Evolutionary conservation across 92 coral and sea anemone genomes (phyloP).

Genomic region (Diadumene lineata): DNA sequence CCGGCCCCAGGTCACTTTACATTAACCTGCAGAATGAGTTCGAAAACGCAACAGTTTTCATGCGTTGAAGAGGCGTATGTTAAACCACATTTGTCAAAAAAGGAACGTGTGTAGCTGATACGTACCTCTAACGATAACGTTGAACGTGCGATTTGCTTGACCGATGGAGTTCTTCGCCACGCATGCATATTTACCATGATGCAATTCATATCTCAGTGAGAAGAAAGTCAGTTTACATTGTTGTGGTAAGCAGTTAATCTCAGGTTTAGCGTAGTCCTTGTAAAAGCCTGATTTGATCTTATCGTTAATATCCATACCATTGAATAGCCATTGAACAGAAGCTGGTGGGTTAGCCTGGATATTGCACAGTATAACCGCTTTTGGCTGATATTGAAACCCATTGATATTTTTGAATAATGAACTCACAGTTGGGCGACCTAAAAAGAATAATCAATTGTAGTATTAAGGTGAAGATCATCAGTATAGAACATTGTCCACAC

Average conservation of each 20-base stretch:
- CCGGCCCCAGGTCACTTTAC: neutral
- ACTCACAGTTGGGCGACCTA: conserved; percentile 1
- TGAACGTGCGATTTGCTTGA: neutral
- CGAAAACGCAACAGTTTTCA: neutral
- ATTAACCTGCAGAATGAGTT: neutral
- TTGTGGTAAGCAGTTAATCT: neutral
- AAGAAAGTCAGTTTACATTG: neutral
- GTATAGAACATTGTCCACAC: too few species aligned
- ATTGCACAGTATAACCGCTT: neutral
- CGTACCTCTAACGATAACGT: neutral
- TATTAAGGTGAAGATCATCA: too few species aligned
- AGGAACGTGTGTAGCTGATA: neutral
- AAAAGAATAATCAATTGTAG: too few species aligned
- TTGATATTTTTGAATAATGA: neutral
- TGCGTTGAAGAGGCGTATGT: neutral
- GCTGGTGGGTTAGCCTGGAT: conserved; percentile 3
- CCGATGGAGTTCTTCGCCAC: neutral
- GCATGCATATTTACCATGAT: neutral
- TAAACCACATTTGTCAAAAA: neutral
- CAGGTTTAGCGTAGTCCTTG: neutral
- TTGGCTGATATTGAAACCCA: neutral
- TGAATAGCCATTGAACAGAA: neutral
- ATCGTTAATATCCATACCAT: neutral
- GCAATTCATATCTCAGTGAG: neutral
- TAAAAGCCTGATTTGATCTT: neutral